Evolutionary conservation across 2,113 vertebrate genomes (phyloP), one percentile per base, ranked within the genome.

Genomic region (Heliornis fulica): DNA sequence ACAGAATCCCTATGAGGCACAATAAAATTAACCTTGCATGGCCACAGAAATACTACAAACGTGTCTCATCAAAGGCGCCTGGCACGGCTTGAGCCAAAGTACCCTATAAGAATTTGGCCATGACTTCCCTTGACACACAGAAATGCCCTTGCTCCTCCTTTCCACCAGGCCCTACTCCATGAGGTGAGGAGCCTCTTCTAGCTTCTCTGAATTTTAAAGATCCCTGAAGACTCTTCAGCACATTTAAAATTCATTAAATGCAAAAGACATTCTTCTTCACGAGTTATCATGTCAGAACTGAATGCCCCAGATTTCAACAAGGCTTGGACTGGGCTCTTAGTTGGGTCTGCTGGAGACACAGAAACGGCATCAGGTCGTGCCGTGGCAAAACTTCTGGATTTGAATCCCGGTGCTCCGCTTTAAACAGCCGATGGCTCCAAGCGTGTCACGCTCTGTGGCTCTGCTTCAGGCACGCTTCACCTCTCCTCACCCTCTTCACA

Each of bases 11-110:
- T 94, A 15, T 28, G 77, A 97, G 94, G 92, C 94, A 94, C 87
- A 88, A 96, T 97, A 96, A 97, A 97, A 94, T 95, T 97, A 97
- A 97, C 96, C 95, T 96, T 95, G 94, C 90, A 11, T 95, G 86
- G 94, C 87, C 84, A 92, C 48, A 82, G 74, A 87, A 64, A 91
- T 45, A 87, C 70, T 64, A 81, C 78, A 87, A 91, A 92, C 36
- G 19, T 88, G 77, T 57, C 86, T 89, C 15, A 1, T 10, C 3
- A 1, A 91, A 90, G 65, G 64, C 1, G 0, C 76, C 51, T 91
- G 89, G 89, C 80, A 78, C 29, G 70, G 89, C 87, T 90, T 87
- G 81, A 91, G 83, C 83, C 60, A 74, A 91, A 59, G 61, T 41
- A 86, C 45, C 53, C 59, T 63, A 3, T 40, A 70, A 94, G 89